These are phyloP conservation scores for Melolontha melolontha DNA, from an alignment of 2,888 invertebrate genomes.

Conservation along the genomic window DNA sequence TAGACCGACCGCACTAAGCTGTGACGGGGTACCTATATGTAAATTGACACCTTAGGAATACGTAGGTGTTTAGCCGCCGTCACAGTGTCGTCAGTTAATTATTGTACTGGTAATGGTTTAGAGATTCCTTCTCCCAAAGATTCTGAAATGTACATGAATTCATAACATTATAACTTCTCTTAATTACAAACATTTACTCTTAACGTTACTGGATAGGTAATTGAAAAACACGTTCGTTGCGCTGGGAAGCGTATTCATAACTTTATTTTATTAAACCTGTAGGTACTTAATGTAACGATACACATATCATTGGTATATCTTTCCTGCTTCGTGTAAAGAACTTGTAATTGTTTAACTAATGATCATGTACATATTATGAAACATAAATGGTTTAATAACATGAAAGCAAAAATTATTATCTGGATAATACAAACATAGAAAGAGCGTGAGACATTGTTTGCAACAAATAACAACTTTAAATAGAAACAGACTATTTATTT, in stretches of 20 bases:
- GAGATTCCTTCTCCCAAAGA: conserved; percentile 18
- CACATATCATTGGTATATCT: too few relatives aligned
- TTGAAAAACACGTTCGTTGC: conserved; percentile 38
- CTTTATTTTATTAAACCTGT: conserved; percentile 2
- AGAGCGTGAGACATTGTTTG: too few relatives aligned
- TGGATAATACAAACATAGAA: too few relatives aligned
- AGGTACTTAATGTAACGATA: neutral
- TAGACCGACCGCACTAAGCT: conserved; percentile 46
- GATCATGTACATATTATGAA: conserved; percentile 3
- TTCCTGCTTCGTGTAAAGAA: conserved; percentile 3
- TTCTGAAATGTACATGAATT: conserved; percentile 41
- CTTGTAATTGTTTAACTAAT: conserved; percentile 38
- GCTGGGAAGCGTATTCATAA: conserved; percentile 23
- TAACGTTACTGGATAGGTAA: conserved; percentile 34
- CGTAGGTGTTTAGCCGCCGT: conserved; percentile 45
- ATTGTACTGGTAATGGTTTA: conserved; percentile 39
- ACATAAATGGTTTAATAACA: too few relatives aligned
- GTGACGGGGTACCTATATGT: conserved; percentile 49
- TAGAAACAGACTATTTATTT: too few relatives aligned
- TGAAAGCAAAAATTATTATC: too few relatives aligned
- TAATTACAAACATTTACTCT: conserved; percentile 40
- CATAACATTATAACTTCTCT: conserved; percentile 40
- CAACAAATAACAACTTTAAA: too few relatives aligned
- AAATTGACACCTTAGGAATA: conserved; percentile 52
- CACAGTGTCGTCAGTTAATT: conserved; percentile 46